These are phyloP conservation scores for Xenopus borealis DNA, from an alignment of 2,113 vertebrate genomes.

Conservation along the genomic window DNA sequence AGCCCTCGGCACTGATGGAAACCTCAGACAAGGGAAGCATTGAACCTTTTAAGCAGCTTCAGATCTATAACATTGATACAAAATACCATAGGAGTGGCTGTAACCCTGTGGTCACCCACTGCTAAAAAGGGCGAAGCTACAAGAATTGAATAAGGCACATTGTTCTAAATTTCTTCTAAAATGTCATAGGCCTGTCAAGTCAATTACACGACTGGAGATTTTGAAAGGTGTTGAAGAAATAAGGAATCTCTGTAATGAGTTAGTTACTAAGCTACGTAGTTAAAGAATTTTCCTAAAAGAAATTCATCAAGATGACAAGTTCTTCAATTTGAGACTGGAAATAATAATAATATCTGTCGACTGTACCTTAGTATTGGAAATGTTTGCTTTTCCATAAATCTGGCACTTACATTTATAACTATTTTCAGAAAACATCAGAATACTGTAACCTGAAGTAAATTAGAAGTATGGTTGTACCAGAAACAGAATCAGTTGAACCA, in stretches of 20 bases:
- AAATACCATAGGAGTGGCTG: conserved; percentile 44
- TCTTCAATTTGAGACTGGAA: too few species aligned
- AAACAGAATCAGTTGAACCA: too few species aligned
- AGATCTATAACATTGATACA: conserved; percentile 46
- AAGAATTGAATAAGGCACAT: conserved; percentile 49
- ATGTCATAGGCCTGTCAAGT: conserved; percentile 44
- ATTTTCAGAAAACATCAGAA: too few species aligned
- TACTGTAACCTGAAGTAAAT: too few species aligned
- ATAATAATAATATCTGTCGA: too few species aligned
- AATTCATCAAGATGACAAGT: too few species aligned
- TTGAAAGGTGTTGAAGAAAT: conserved; percentile 13
- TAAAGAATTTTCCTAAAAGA: too few species aligned
- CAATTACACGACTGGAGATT: conserved; percentile 46
- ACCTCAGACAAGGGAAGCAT: conserved; percentile 52
- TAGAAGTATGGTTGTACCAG: too few species aligned
- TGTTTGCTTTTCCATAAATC: too few species aligned
- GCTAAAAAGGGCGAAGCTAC: conserved; percentile 49
- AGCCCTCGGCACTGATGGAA: conserved; percentile 49
- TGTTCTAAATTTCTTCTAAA: conserved; percentile 53
- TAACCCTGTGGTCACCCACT: conserved; percentile 50
- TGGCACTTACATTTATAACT: too few species aligned
- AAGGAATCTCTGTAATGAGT: background rate
- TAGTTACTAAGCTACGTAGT: too few species aligned
- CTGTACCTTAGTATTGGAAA: too few species aligned
- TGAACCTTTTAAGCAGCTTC: conserved; percentile 49